Base-by-base conservation (phyloP, 2,797 vertebrate species). In the Catamblyrhynchus diadema region DNA sequence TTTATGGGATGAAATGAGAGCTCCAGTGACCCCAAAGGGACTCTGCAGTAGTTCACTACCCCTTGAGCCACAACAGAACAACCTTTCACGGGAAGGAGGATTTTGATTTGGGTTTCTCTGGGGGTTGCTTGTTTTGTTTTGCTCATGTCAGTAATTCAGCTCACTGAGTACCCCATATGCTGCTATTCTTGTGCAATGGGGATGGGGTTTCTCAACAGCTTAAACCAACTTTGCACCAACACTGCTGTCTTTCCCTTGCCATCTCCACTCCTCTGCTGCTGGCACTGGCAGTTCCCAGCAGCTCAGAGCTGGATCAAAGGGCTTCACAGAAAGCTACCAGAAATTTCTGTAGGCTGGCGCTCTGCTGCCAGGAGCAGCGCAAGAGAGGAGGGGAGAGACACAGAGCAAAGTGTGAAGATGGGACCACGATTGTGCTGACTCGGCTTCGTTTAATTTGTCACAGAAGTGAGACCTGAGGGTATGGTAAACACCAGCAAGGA, bases 131-230 rank as follows among this genome's bases (percentile, higher is more conserved):
- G 33, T 28, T 74, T 48, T 47, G 27, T 41, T 67, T 47, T 14
- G 19, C 15, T 47, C 10, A 32, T 79, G 75, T 81, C 70, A 84
- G 54, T 72, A 79, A 74, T 61, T 79, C 42, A 74, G 27, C 50
- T 64, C 16, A 12, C 59, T 81, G 71, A 87, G 64, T 17, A 84
- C 62, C 62, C 57, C 86, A 66, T 41, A 70, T 50, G 47, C 59
- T 90, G 66, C 45, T 71, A 2, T 25, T 70, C 74, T 92, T 89
- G 48, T 80, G 81, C 64, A 95, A 87, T 20, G 44, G 61, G 8
- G 8, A 66, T n/a, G 74, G 82, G 13, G 16, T 94, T 96, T 96
- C 93, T 60, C 72, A 89, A 65, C 81, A 92, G 64, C 61, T 91
- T 83, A 73, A 95, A 91, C 27, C 1, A 4, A 44, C 35, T 81